Evolutionary conservation across 1,140 invertebrate species (phyloP).

Genomic region (Musca vetustissima): DNA sequence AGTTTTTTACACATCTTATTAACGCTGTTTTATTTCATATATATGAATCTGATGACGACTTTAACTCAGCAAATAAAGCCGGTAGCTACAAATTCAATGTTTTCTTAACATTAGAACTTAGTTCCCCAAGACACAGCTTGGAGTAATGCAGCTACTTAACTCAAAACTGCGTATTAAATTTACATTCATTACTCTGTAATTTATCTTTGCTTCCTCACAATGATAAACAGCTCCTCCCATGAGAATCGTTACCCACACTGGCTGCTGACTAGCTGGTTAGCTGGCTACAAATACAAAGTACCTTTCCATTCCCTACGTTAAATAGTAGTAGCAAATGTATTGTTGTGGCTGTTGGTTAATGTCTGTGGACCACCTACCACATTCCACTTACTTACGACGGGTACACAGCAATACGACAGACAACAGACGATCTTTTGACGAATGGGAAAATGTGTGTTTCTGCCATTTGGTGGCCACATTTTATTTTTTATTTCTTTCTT

Average conservation of each 20-base stretch:
- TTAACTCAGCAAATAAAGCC: too few species aligned
- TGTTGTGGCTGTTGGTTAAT: background rate
- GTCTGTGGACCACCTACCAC: background rate
- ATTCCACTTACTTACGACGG: too few species aligned
- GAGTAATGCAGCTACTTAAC: background rate
- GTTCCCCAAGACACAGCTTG: too few species aligned
- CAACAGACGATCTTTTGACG: background rate
- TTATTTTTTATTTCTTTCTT: conserved; percentile 23
- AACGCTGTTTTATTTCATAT: too few species aligned
- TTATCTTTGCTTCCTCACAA: conserved; percentile 19
- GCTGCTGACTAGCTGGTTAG: background rate
- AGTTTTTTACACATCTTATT: too few species aligned
- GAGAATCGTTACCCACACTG: background rate
- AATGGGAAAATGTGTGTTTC: conserved; percentile 17
- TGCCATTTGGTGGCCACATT: background rate
- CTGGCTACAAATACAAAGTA: background rate
- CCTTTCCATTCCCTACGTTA: background rate
- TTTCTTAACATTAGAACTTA: too few species aligned
- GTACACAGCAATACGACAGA: background rate
- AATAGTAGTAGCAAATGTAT: background rate
- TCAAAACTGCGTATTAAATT: conserved; percentile 28
- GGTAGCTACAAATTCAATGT: too few species aligned
- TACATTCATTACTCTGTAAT: conserved; percentile 30
- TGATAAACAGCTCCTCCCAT: background rate
- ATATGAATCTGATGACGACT: too few species aligned